These are phyloP conservation scores for Andrena trimmerana DNA, from an alignment of 2,888 invertebrate genomes.

Conservation along the genomic window DNA sequence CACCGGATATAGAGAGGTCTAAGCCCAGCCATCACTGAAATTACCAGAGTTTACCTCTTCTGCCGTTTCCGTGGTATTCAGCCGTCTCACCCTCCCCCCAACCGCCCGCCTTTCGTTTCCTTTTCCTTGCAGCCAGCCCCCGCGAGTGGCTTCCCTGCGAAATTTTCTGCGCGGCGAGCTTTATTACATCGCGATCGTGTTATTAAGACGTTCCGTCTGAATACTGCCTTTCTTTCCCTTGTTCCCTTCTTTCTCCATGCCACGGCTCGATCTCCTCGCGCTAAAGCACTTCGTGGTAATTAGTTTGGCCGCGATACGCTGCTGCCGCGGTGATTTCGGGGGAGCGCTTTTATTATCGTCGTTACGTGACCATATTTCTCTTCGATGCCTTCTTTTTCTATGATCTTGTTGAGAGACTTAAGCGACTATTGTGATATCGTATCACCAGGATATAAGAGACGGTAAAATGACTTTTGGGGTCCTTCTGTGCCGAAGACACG, in stretches of 20 bases:
- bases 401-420: not conserved
- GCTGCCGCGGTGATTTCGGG: not conserved
- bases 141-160: slow-evolving; percentile 4
- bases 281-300: slow-evolving; percentile 28
- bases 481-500: not conserved
- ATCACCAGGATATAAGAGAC: not conserved
- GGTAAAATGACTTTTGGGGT: not conserved
- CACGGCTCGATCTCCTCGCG: not conserved
- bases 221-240: slow-evolving; percentile 17
- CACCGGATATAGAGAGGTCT: slow-evolving; percentile 78
- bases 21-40: slow-evolving; percentile 83
- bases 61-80: slow-evolving; percentile 64
- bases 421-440: not conserved
- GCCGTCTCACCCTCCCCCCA: slow-evolving; percentile 7
- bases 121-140: slow-evolving; percentile 9
- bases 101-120: slow-evolving; percentile 46
- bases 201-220: slow-evolving; percentile 67
- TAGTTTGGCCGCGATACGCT: slow-evolving; percentile 26
- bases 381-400: not conserved
- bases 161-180: slow-evolving; percentile 41
- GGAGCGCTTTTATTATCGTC: not conserved
- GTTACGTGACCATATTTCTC: not conserved
- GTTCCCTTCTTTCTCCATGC: not conserved
- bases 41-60: slow-evolving; percentile 80
- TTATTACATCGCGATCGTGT: slow-evolving; percentile 74